phyloP scores from a whole-genome alignment of 2,888 invertebrate species.

The Tetrapedia diversipes region DNA sequence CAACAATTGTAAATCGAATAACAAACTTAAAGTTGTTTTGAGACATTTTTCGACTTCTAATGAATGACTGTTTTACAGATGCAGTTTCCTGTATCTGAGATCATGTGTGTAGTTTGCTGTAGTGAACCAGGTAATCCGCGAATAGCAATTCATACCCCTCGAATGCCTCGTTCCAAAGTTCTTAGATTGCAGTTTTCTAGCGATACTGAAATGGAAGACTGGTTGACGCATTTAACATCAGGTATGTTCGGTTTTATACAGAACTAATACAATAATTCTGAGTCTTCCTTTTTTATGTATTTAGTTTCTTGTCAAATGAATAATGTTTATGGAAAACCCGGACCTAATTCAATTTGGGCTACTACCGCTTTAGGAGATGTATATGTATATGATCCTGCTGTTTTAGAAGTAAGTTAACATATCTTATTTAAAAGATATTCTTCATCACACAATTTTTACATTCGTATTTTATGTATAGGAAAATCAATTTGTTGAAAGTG shows the following conservation, averaged over 20 bases:
- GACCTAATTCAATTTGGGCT: constrained; percentile 90
- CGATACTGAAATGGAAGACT: constrained; percentile 94
- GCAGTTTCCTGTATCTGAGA: constrained; percentile 90
- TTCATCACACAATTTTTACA: not conserved
- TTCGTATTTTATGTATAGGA: constrained; percentile 64
- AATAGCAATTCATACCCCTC: constrained; percentile 89
- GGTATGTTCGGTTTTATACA: too few species aligned
- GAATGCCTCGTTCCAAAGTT: constrained; percentile 84
- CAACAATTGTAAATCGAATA: constrained; percentile 87
- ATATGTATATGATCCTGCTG: constrained; percentile 90
- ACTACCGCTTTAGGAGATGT: constrained; percentile 92
- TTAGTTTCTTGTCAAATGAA: constrained; percentile 89
- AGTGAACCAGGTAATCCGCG: constrained; percentile 92
- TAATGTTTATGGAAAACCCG: constrained; percentile 88
- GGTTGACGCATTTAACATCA: constrained; percentile 92
- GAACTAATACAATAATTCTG: too few species aligned
- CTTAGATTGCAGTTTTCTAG: constrained; percentile 91
- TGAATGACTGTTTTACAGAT: constrained; percentile 81
- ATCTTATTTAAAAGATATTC: not conserved
- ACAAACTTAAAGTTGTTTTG: constrained; percentile 7
- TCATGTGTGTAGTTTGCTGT: constrained; percentile 90
- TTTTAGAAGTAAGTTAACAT: constrained; percentile 84
- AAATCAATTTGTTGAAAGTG: constrained; percentile 74
- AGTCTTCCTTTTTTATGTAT: not conserved
- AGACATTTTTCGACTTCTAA: constrained; percentile 5